Conservation (phyloP, 2,113 vertebrate species). For the Glareola pratincola region DNA sequence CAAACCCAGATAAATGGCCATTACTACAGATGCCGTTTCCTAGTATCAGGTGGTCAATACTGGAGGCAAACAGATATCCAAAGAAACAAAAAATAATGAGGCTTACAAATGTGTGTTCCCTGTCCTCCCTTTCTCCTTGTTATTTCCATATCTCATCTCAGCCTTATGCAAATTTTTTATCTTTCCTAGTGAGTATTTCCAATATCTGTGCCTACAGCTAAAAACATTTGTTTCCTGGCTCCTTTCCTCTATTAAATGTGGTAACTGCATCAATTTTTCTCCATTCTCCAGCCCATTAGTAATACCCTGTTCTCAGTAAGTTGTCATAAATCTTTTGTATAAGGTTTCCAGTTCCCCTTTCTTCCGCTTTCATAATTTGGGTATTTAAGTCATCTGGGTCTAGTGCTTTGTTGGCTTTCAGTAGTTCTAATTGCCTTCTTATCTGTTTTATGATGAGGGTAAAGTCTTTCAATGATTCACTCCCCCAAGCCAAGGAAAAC, state of each 20-base stretch:
- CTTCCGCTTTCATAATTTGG: background rate
- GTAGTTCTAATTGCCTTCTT: conserved; percentile 51
- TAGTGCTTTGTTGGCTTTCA: conserved; percentile 26
- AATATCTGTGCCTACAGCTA: background rate
- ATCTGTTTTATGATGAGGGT: conserved; percentile 30
- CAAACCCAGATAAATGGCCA: background rate
- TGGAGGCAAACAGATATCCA: background rate
- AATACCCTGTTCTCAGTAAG: background rate
- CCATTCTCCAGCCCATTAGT: background rate
- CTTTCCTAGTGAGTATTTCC: background rate
- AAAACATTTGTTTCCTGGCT: background rate
- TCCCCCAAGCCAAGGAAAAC: conserved; percentile 39
- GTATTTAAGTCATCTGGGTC: background rate
- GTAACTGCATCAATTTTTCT: background rate
- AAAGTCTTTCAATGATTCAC: conserved; percentile 16
- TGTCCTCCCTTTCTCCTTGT: background rate
- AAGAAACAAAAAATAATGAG: background rate
- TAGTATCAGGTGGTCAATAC: background rate
- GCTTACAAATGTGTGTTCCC: background rate
- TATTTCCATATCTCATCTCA: background rate
- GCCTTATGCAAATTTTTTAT: background rate
- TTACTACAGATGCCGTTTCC: background rate
- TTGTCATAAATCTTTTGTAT: conserved; percentile 28
- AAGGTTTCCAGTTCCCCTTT: conserved; percentile 14
- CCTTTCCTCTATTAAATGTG: background rate